These are phyloP conservation scores for Pterocles burchelli DNA, from an alignment of 2,113 vertebrate species.

Conservation along the genomic window DNA sequence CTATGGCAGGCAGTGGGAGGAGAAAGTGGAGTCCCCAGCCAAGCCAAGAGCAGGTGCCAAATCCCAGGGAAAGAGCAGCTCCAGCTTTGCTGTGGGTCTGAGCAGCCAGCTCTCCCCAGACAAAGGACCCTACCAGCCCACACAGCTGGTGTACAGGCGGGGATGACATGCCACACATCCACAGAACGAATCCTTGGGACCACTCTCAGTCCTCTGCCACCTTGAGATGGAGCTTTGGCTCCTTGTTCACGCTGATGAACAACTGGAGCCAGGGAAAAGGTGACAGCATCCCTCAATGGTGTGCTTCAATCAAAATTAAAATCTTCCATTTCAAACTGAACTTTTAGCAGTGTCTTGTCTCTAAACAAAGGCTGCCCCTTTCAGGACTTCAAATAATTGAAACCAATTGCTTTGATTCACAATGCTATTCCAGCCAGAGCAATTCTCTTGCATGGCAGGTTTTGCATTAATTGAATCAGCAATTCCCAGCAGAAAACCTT, in stretches of 20 bases:
- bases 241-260: rapidly evolving
- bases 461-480: neutral
- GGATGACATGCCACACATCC: no score
- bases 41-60: rapidly evolving
- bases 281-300: rapidly evolving
- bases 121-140: neutral
- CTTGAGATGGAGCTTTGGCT: neutral
- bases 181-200: neutral
- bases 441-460: neutral
- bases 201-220: rapidly evolving
- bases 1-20: neutral
- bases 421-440: neutral
- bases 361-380: neutral
- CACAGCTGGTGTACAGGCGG: rapidly evolving
- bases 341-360: neutral
- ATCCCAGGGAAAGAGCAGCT: neutral
- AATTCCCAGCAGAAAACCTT: neutral
- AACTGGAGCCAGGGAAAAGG: neutral
- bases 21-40: neutral
- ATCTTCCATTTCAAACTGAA: neutral
- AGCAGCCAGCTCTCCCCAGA: neutral
- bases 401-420: neutral
- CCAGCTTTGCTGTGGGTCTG: no score
- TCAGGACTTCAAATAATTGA: neutral
- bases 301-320: neutral